These are phyloP conservation scores for Zosterops pallidus DNA, from an alignment of 2,113 vertebrate genomes.

Conservation along the genomic window DNA sequence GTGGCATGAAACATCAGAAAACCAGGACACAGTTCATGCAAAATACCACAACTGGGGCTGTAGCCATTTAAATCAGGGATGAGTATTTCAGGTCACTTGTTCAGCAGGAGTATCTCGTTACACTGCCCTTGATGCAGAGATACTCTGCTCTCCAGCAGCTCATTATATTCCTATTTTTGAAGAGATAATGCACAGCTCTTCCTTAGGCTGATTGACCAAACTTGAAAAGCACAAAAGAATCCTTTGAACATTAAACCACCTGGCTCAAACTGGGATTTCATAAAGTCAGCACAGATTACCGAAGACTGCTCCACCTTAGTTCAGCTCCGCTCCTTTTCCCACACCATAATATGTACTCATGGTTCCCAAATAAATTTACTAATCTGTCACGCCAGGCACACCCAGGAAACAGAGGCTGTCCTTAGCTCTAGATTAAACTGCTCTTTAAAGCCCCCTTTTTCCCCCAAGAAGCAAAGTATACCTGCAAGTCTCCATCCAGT, in stretches of 20 bases:
- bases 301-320: not conserved
- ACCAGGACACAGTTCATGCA: not conserved
- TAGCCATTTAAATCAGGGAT: not conserved
- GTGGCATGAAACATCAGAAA: not conserved
- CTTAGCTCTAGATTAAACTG: not conserved
- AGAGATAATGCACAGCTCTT: not conserved
- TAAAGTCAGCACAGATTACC: not conserved
- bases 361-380: not conserved
- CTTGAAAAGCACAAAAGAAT: not conserved
- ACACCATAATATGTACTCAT: rapidly evolving
- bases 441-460: not conserved
- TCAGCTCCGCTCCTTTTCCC: not conserved
- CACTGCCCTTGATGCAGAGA: not conserved
- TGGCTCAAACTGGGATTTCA: not conserved
- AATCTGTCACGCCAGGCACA: not conserved
- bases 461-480: not conserved
- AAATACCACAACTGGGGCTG: rapidly evolving
- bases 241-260: not conserved
- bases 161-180: not conserved
- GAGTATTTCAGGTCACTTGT: not conserved
- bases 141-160: not conserved
- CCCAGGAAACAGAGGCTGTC: not conserved
- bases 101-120: not conserved
- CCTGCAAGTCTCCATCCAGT: rapidly evolving
- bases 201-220: not conserved